Conservation (phyloP, 2,113 vertebrate species). For the Nematolebias whitei region DNA sequence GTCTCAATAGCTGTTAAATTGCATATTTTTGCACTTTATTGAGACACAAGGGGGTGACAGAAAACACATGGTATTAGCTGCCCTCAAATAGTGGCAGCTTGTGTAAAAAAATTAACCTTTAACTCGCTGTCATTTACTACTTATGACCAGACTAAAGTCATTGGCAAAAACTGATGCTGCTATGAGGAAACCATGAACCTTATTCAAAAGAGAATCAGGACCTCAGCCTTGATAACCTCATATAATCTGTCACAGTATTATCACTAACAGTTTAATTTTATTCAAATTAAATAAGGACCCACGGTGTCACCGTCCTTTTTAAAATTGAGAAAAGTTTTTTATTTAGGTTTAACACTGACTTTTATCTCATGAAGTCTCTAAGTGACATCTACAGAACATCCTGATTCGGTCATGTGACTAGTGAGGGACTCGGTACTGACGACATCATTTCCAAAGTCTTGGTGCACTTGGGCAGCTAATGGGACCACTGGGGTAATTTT, state of each 20-base stretch:
- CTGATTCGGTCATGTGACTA: too few relatives aligned
- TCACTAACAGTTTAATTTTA: slow-evolving; percentile 11
- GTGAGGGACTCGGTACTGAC: too few relatives aligned
- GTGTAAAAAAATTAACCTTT: background rate
- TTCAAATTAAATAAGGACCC: too few relatives aligned
- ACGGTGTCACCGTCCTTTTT: too few relatives aligned
- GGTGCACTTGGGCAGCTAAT: too few relatives aligned
- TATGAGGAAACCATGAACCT: background rate
- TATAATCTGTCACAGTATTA: slow-evolving; percentile 33
- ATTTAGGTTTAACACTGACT: too few relatives aligned
- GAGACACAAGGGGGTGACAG: background rate
- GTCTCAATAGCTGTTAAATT: background rate
- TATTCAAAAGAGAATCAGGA: slow-evolving; percentile 23
- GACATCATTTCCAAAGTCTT: too few relatives aligned
- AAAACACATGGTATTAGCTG: background rate
- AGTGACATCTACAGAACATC: too few relatives aligned
- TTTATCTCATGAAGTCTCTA: too few relatives aligned
- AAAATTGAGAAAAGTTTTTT: too few relatives aligned
- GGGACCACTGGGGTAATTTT: too few relatives aligned
- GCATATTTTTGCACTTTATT: background rate
- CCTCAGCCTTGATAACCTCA: slow-evolving; percentile 31
- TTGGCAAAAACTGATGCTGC: background rate
- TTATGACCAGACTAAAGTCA: background rate
- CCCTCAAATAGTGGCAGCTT: background rate
- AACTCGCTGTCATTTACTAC: background rate